Conservation (phyloP, 2,888 invertebrate genomes). For the Sinodicranocentrus sp. region DNA sequence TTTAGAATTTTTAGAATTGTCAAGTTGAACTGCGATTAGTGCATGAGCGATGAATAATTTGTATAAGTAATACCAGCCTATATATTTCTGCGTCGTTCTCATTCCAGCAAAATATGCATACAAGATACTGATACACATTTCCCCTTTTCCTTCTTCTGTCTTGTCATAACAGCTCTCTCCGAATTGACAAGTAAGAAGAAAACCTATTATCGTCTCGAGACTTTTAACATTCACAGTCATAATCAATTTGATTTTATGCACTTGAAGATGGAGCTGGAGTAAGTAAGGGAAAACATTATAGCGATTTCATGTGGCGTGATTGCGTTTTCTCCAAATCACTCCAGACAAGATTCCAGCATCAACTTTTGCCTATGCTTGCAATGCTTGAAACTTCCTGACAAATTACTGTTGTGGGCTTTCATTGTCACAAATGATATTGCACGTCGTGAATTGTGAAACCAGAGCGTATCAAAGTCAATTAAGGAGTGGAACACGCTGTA, state of each 20-base stretch:
- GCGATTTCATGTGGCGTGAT: neutral
- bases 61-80: too few relatives aligned
- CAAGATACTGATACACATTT: too few relatives aligned
- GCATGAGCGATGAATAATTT: too few relatives aligned
- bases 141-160: too few relatives aligned
- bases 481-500: neutral
- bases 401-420: constrained; percentile 15
- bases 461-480: constrained; percentile 20
- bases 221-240: neutral
- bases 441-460: constrained; percentile 14
- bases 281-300: neutral
- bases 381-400: neutral
- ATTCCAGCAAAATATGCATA: too few relatives aligned
- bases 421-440: constrained; percentile 1
- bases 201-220: constrained; percentile 5
- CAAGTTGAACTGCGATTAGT: too few relatives aligned
- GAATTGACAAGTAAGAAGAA: neutral
- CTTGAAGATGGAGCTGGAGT: neutral
- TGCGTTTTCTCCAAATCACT: neutral
- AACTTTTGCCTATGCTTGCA: too few relatives aligned
- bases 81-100: too few relatives aligned
- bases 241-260: constrained; percentile 8
- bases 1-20: too few relatives aligned
- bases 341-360: constrained; percentile 2
- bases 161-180: neutral